Percentiles rank a stretch among this genome's conserved stretches.
phyloP scores from a whole-genome alignment of 2,888 invertebrate genomes.

The Erebia aethiops region DNA sequence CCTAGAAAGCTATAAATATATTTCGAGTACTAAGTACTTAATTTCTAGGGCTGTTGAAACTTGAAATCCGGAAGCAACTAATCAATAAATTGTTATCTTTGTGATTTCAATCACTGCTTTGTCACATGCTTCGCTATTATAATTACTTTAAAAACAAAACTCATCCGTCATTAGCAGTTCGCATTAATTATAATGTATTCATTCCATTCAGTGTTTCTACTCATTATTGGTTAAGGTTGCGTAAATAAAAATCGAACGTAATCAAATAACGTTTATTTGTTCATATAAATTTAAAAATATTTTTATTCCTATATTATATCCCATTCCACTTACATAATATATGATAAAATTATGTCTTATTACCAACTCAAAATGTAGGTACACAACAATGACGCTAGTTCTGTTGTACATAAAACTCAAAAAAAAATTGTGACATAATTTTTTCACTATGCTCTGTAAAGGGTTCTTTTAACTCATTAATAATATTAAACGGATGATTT shows the following conservation, averaged over 20 bases:
- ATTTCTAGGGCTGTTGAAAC: background rate
- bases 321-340: slow-evolving; percentile 55
- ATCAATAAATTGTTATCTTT: slow-evolving; percentile 4
- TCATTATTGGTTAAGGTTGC: background rate
- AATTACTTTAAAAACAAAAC: background rate
- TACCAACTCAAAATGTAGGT: slow-evolving; percentile 41
- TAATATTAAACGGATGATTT: too few species aligned
- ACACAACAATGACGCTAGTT: slow-evolving; percentile 44
- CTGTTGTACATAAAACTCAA: background rate
- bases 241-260: slow-evolving; percentile 23
- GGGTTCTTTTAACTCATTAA: too few species aligned
- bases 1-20: too few species aligned
- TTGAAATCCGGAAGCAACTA: slow-evolving; percentile 4
- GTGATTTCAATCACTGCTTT: background rate
- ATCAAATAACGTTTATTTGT: slow-evolving; percentile 28
- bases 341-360: slow-evolving; percentile 40
- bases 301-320: slow-evolving; percentile 42
- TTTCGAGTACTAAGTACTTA: too few species aligned
- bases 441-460: too few species aligned
- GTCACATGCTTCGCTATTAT: background rate
- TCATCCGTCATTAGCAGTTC: background rate
- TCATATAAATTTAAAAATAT: slow-evolving; percentile 34
- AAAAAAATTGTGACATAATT: background rate
- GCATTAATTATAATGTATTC: background rate
- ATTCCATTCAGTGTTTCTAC: background rate